phyloP scores from a whole-genome alignment of 2,888 invertebrate species.

The Adineta ricciae region DNA sequence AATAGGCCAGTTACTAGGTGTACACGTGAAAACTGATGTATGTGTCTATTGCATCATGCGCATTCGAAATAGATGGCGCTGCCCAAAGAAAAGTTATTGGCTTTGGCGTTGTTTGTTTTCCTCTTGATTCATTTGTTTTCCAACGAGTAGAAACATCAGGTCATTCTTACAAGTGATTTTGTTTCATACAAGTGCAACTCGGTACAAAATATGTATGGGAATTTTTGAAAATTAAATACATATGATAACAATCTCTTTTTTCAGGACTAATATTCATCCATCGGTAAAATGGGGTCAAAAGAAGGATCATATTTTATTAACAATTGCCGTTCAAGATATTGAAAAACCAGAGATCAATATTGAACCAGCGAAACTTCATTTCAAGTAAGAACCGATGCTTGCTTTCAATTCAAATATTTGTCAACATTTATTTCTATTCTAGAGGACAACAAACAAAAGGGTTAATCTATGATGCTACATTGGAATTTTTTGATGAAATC shows the following conservation, averaged over 20 bases:
- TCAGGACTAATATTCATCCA: neutral
- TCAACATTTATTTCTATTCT: neutral
- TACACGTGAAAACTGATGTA: too few species aligned
- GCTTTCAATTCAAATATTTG: neutral
- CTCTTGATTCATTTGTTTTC: neutral
- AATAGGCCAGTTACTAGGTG: too few species aligned
- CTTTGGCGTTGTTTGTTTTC: neutral
- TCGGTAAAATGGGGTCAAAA: constrained; percentile 6
- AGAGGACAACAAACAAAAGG: constrained; percentile 6
- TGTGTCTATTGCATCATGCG: too few species aligned
- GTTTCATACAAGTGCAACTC: neutral
- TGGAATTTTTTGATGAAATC: constrained; percentile 8
- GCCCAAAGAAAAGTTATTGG: neutral
- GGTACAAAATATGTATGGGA: neutral
- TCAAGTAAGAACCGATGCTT: neutral
- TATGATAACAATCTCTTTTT: too few species aligned
- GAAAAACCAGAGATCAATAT: constrained; percentile 4
- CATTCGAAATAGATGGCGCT: too few species aligned
- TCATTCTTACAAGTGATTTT: neutral
- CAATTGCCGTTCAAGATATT: constrained; percentile 22
- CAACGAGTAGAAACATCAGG: neutral
- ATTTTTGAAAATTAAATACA: neutral
- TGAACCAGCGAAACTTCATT: constrained; percentile 8
- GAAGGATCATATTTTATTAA: constrained; percentile 4
- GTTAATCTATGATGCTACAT: neutral